Evolutionary conservation across 2,888 invertebrate genomes (phyloP), one percentile per base, ranked within the genome.

Genomic region (Lordiphosa fenestrarum): DNA sequence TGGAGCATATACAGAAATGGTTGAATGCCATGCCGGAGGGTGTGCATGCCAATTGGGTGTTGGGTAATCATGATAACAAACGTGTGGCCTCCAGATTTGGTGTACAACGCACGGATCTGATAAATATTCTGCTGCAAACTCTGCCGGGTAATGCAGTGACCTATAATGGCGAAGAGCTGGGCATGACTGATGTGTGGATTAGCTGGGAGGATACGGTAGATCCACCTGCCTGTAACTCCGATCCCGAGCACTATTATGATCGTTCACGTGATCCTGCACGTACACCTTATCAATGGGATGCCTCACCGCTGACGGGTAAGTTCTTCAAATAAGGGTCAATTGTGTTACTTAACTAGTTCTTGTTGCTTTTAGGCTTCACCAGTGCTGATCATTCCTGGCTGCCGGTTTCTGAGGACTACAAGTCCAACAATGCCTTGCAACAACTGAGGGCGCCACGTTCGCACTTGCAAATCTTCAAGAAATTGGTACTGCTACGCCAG

Each of bases 61-160:
- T 95, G 80, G 95, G 95, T 12, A 96, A 95, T 86, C 95, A 95
- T 68, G 95, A 96, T 80, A 92, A 93, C 38, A 91, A 89, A 52
- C 91, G 96, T 61, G 91, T 93, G 3, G 93, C 93, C 0, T 92
- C 94, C 3, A 91, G 95, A 62, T 93, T 93, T 60, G 94, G 94
- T 0, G 90, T 91, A 0, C 91, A 92, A 51, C 91, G 94, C 60
- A 92, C 93, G 0, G 96, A 96, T 87, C 93, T 94, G 10, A 91
- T 96, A 62, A 95, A 95, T 82, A 96, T 97, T 93, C 87, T 98
- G 38, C 90, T 93, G 10, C 91, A 95, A 81, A 91, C 96, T 3
- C 90, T 98, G 57, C 97, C 96, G 0, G 98, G 98, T 15, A 92
- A 95, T 19, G 93, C 94, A 13, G 93, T 97, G 0, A 94, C 95